phyloP scores from a whole-genome alignment of 2,888 invertebrate species.

The Polyommatus iphigenia region DNA sequence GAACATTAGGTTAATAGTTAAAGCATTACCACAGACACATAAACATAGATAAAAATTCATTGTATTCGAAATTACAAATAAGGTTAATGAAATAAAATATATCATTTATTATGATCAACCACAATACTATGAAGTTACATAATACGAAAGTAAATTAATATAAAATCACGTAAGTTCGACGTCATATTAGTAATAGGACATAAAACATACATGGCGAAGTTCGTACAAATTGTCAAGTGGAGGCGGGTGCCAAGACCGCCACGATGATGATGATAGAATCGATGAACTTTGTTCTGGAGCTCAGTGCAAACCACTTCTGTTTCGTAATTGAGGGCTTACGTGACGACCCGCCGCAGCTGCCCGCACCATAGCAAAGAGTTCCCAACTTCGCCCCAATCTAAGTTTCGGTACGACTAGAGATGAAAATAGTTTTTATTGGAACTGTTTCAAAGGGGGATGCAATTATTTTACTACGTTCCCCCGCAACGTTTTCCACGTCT shows the following conservation, averaged over 20 bases:
- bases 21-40: no score
- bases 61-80: no score
- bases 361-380: constrained; percentile 67
- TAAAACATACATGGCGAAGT: not conserved
- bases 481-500: constrained; percentile 13
- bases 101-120: no score
- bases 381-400: constrained; percentile 74
- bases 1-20: no score
- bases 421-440: constrained; percentile 54
- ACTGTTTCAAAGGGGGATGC: constrained; percentile 37
- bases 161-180: not conserved
- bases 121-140: no score
- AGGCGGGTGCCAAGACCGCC: constrained; percentile 48
- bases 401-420: constrained; percentile 63
- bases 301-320: constrained; percentile 69
- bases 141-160: no score
- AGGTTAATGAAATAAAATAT: no score
- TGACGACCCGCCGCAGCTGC: constrained; percentile 73
- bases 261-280: constrained; percentile 69
- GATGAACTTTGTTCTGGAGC: constrained; percentile 69
- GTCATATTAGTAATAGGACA: not conserved
- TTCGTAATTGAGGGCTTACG: constrained; percentile 79
- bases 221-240: constrained; percentile 37
- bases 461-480: constrained; percentile 33
- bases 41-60: no score